phyloP scores from a whole-genome alignment of 2,797 vertebrate species.

The Antrozous pallidus region DNA sequence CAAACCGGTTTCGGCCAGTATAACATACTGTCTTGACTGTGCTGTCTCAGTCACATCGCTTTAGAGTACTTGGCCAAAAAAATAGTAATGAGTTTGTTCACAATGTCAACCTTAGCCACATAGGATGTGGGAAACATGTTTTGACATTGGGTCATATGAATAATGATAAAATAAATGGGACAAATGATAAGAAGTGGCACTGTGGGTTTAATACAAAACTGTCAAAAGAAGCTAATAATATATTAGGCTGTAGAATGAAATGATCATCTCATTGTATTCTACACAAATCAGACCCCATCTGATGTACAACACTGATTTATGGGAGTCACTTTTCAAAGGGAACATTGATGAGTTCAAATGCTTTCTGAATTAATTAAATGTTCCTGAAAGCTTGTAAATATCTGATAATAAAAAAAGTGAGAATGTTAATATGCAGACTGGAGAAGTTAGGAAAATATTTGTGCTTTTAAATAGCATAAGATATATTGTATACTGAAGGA shows the following conservation, averaged over 20 bases:
- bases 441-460: not conserved
- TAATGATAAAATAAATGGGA: not conserved
- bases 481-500: not conserved
- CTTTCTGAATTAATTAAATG: slow-evolving; percentile 6
- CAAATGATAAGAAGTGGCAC: not conserved
- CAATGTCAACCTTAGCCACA: not conserved
- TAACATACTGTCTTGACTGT: not conserved
- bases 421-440: not conserved
- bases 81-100: not conserved
- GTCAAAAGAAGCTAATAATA: not conserved
- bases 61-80: not conserved
- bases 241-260: not conserved
- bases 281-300: not conserved
- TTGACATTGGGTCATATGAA: not conserved
- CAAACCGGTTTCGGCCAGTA: no score
- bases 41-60: not conserved
- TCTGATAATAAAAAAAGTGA: not conserved
- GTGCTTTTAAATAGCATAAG: not conserved
- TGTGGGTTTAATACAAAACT: not conserved
- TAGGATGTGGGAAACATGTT: not conserved
- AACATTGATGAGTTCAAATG: not conserved
- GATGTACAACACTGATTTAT: not conserved
- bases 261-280: not conserved
- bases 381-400: not conserved
- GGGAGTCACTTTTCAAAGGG: not conserved